A percentile compares a stretch with the other conserved stretches of the same genome.
These are phyloP conservation scores for Philereme transversata DNA, from an alignment of 2,888 invertebrate genomes.

Conservation along the genomic window DNA sequence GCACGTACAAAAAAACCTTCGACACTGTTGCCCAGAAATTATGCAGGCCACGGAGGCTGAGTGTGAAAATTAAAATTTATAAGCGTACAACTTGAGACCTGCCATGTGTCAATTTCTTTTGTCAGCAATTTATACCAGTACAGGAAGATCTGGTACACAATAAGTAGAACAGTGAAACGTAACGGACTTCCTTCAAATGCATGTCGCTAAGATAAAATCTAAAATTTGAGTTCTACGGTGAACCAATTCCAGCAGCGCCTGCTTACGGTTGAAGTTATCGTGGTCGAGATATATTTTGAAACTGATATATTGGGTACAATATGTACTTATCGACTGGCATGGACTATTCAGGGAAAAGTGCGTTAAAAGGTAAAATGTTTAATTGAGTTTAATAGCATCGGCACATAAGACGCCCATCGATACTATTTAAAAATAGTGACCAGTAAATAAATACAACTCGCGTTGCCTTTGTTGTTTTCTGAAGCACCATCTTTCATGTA, in stretches of 20 bases:
- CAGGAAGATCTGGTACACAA: constrained; percentile 28
- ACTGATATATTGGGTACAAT: neutral
- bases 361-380: no score
- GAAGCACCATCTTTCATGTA: constrained; percentile 5
- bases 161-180: constrained; percentile 33
- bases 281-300: constrained; percentile 14
- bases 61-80: constrained; percentile 25
- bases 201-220: constrained; percentile 36
- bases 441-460: no score
- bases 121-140: neutral
- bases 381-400: no score
- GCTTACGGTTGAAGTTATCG: constrained; percentile 31
- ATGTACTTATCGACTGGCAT: no score
- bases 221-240: constrained; percentile 26
- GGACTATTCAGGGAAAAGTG: no score
- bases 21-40: constrained; percentile 39
- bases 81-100: constrained; percentile 14
- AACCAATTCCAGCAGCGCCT: constrained; percentile 29
- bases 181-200: constrained; percentile 38
- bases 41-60: constrained; percentile 22
- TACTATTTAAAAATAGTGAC: no score
- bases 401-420: no score
- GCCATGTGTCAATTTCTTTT: neutral
- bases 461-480: neutral
- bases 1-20: constrained; percentile 35